Evolutionary conservation across 2,113 vertebrate genomes (phyloP), one percentile per base, ranked within the genome.

Genomic region (Notechis scutatus): DNA sequence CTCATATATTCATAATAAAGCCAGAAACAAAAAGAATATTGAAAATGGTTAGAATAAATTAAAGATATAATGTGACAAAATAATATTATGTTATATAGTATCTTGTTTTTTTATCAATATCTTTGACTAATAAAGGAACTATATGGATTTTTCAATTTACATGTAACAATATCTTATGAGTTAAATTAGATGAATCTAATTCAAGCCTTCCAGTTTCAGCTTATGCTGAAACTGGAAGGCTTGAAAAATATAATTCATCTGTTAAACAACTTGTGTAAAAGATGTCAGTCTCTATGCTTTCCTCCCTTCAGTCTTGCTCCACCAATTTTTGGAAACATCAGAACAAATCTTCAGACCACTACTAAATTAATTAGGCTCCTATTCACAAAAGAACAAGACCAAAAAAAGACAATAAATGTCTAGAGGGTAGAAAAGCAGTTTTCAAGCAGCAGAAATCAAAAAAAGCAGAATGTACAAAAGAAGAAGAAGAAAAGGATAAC

Each of bases 361-460:
- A 93, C 94, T 95, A 93, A 96, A 95, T 95, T 95, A 95, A 92
- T 92, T 8, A 92, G 90, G 45, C 15, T 88, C 34, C 64, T 81
- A 52, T 7, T 47, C 59, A 92, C 93, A 94, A 95, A 94, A 74
- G 52, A 93, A 95, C 57, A 61, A 93, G 96, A 92, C 56, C 94
- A 92, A 81, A 81, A 95, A 94, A 94, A 93, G 92, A 94, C 95
- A 95, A 93, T 94, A 96, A 96, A 94, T 96, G 94, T 92, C 93
- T 96, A 92, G 95, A 95, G n/a, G 88, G 24, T 93, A 94, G 85
- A 92, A 96, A 97, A 39, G 90, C 74, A 74, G 95, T 95, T 87
- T 90, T 96, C 93, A 97, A 94, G 92, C 94, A 95, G 93, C 89
- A 96, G 94, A 95, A 93, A 95, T 93, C 64, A 91, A 93, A 95